Conservation (phyloP, 92 coral and sea anemone genomes). For the Phenganax stokvisi region DNA sequence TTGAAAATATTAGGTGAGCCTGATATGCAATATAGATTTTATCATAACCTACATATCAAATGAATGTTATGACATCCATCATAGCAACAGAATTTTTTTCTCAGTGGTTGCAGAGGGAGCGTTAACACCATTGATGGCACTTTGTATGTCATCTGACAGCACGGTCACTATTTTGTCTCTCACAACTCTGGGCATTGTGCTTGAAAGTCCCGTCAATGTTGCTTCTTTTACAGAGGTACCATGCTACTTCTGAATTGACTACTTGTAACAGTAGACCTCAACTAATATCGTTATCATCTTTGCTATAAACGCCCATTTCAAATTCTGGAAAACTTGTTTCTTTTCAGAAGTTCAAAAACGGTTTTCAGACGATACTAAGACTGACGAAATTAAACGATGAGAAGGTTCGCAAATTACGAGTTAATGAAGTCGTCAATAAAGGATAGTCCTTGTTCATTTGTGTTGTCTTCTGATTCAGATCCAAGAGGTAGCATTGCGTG, state of each 20-base stretch:
- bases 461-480: conserved; percentile 44
- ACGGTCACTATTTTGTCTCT: conserved; percentile 70
- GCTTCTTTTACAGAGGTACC: conserved; percentile 94
- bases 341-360: conserved; percentile 79
- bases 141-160: conserved; percentile 88
- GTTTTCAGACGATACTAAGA: conserved; percentile 85
- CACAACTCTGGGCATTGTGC: conserved; percentile 89
- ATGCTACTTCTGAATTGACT: background rate
- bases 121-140: conserved; percentile 76
- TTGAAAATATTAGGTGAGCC: conserved; percentile 77
- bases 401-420: conserved; percentile 56
- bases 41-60: background rate
- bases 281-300: too few species aligned
- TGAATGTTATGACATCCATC: background rate
- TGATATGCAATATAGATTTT: background rate
- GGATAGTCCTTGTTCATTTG: background rate
- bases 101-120: conserved; percentile 96
- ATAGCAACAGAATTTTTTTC: background rate
- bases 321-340: background rate
- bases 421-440: too few species aligned
- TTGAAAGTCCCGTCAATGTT: conserved; percentile 88
- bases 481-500: conserved; percentile 90
- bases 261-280: background rate
- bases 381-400: conserved; percentile 94
- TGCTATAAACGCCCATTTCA: background rate